phyloP scores from a whole-genome alignment of 2,888 invertebrate genomes.

The Odontocolon sp. region DNA sequence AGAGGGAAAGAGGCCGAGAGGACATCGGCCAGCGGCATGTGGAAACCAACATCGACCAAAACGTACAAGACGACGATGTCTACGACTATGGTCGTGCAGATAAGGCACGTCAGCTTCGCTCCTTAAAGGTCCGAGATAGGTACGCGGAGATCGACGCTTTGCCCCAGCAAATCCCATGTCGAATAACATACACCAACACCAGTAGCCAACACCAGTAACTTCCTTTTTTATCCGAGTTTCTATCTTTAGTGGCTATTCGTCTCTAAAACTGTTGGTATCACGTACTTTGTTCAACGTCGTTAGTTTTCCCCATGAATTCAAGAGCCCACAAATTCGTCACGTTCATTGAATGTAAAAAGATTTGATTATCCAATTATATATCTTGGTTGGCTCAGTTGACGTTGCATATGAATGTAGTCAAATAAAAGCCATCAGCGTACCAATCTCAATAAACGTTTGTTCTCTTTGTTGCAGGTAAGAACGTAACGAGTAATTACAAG shows the following conservation, averaged over 20 bases:
- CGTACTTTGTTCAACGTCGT: constrained; percentile 1
- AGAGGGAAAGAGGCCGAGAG: constrained; percentile 55
- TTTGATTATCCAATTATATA: background rate
- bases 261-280: background rate
- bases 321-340: background rate
- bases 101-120: constrained; percentile 51
- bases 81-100: constrained; percentile 35
- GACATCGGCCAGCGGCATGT: constrained; percentile 43
- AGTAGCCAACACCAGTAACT: background rate
- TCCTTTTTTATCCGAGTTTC: background rate
- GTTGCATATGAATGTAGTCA: background rate
- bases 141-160: background rate
- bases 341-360: background rate
- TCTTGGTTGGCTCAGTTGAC: background rate
- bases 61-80: constrained; percentile 11
- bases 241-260: background rate
- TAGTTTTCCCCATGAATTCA: background rate
- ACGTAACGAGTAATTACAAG: background rate
- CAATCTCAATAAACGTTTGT: constrained; percentile 15
- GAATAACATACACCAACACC: background rate
- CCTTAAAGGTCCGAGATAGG: constrained; percentile 41
- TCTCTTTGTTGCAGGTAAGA: constrained; percentile 70
- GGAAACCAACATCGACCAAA: constrained; percentile 36
- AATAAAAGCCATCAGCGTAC: background rate
- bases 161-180: background rate